Evolutionary conservation across 2,113 vertebrate genomes (phyloP).

Genomic region (Polypterus bichir): DNA sequence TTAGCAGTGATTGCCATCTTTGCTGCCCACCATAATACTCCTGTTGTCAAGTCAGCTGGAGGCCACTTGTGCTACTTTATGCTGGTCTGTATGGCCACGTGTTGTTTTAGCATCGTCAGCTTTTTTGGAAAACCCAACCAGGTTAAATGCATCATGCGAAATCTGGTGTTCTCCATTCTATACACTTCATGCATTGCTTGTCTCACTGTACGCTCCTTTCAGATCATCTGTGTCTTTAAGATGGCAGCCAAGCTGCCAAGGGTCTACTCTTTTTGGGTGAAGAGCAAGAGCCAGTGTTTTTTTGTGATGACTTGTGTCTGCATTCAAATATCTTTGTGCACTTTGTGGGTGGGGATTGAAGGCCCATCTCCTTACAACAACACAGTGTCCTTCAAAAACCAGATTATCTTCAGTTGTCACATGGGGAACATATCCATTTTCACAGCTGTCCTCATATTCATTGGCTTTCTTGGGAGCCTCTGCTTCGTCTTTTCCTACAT

Average conservation of each 20-base stretch:
- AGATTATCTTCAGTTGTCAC: slow-evolving; percentile 51
- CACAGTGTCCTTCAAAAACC: slow-evolving; percentile 19
- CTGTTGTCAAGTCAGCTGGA: slow-evolving; percentile 67
- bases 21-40: slow-evolving; percentile 43
- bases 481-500: slow-evolving; percentile 70
- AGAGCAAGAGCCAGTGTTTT: slow-evolving; percentile 45
- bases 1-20: slow-evolving; percentile 44
- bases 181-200: slow-evolving; percentile 59
- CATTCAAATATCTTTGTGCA: slow-evolving; percentile 36
- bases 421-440: background rate
- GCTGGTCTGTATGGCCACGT: slow-evolving; percentile 50
- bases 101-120: slow-evolving; percentile 49
- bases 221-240: slow-evolving; percentile 73
- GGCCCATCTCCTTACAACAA: slow-evolving; percentile 38
- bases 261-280: slow-evolving; percentile 51
- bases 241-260: slow-evolving; percentile 50
- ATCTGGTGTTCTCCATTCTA: slow-evolving; percentile 42
- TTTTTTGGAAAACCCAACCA: slow-evolving; percentile 50
- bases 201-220: slow-evolving; percentile 62
- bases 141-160: slow-evolving; percentile 40
- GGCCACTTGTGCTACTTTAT: slow-evolving; percentile 67
- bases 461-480: slow-evolving; percentile 31
- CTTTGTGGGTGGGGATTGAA: slow-evolving; percentile 13
- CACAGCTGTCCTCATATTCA: slow-evolving; percentile 15
- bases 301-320: slow-evolving; percentile 35